A percentile compares a stretch with the other conserved stretches of the same genome.
Evolutionary conservation across 2,888 invertebrate genomes (phyloP).

Genomic region (Volucella inanis): DNA sequence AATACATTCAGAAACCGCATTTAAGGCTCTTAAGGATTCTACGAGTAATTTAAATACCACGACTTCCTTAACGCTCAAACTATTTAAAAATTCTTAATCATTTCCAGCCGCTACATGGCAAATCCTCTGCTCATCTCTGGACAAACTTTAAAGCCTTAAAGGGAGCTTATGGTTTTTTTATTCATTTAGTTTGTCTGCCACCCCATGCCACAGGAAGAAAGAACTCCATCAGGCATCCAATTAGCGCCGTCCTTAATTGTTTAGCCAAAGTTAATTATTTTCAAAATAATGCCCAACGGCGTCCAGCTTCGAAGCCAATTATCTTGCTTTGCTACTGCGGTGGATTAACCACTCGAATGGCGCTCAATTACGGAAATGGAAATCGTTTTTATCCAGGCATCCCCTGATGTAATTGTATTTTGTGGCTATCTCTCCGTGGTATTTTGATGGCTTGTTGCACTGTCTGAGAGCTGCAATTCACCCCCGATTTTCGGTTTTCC

Average conservation of each 20-base stretch:
- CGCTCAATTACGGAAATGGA: conserved; percentile 70
- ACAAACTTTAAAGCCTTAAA: background rate
- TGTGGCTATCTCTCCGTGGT: conserved; percentile 29
- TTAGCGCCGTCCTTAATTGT: conserved; percentile 69
- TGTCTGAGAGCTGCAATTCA: conserved; percentile 12
- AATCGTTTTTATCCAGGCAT: conserved; percentile 63
- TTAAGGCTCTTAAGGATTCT: too few relatives aligned
- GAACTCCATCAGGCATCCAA: conserved; percentile 62
- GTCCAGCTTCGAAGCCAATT: background rate
- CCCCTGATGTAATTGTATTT: conserved; percentile 65
- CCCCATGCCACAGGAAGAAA: conserved; percentile 34
- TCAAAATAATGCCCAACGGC: conserved; percentile 60
- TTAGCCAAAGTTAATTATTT: conserved; percentile 72
- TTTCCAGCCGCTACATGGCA: too few relatives aligned
- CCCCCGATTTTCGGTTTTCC: conserved; percentile 5
- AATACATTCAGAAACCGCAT: too few relatives aligned
- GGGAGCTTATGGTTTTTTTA: background rate
- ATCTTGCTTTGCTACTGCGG: conserved; percentile 7
- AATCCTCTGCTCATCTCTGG: too few relatives aligned
- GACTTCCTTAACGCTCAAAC: too few relatives aligned
- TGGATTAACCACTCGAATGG: conserved; percentile 67
- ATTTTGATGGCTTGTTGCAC: too few relatives aligned
- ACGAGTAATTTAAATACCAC: too few relatives aligned
- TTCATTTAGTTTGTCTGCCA: background rate
- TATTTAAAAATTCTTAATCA: too few relatives aligned